Evolutionary conservation across 2,113 vertebrate genomes (phyloP).

Genomic region (Thinocorus orbignyianus): DNA sequence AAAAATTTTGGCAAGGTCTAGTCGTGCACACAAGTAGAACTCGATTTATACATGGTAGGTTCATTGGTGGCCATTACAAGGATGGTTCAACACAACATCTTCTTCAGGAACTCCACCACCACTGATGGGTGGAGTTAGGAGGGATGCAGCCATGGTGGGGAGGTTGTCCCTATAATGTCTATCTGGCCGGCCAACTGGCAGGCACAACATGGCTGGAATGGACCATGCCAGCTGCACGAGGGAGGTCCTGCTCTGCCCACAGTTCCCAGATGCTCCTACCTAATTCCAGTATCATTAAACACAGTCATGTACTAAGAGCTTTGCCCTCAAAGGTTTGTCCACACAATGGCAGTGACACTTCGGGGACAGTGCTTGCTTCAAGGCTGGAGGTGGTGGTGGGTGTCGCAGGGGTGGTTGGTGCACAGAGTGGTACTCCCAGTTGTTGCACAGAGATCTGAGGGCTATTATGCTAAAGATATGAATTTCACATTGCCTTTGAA

Average conservation of each 20-base stretch:
- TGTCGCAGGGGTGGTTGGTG: neutral
- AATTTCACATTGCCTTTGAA: neutral
- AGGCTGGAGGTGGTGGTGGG: neutral
- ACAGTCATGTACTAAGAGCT: neutral
- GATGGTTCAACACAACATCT: neutral
- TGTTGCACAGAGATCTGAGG: neutral
- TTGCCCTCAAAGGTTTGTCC: neutral
- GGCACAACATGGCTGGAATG: neutral
- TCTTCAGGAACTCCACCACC: neutral
- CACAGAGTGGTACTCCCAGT: accelerated
- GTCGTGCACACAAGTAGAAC: neutral
- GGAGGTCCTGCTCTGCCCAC: neutral
- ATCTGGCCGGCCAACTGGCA: neutral
- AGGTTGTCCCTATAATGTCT: neutral
- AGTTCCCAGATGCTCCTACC: neutral
- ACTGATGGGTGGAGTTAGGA: neutral
- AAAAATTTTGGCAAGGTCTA: neutral
- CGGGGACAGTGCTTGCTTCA: accelerated
- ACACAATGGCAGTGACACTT: neutral
- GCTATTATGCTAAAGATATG: accelerated
- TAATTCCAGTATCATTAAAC: neutral
- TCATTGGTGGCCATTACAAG: neutral
- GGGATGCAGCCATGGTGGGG: neutral
- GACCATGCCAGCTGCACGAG: neutral
- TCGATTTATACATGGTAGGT: neutral